Base-by-base conservation (phyloP, 2,113 vertebrate species). In the Phyllostomus hastatus region DNA sequence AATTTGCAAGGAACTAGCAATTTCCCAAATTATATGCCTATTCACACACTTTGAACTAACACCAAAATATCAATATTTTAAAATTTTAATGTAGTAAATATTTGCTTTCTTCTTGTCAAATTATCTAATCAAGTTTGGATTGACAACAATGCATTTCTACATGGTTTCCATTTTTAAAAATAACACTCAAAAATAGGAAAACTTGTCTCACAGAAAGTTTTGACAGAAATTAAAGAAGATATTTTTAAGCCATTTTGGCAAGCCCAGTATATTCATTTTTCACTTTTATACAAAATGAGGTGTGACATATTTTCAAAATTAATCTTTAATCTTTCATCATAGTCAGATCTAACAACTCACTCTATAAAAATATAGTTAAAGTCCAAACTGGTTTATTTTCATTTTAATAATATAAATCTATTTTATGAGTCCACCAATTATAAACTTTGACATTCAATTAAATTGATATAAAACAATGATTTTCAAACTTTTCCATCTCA, bases 271-370 rank as follows among this genome's bases (percentile, higher is more conserved):
- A 78, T 50, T 88, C 4, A 90, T 67, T 93, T 93, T 85, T 88
- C 84, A 38, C 10, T 80, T 93, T 93, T 80, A 69, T 57, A 52
- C 52, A 91, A 93, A 96, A 85, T 48, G 19, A 89, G 17, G 43
- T 48, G 83, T 79, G 16, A 72, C 48, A 33, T 66, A 72, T 57
- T 96, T 91, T 93, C 48, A 82, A 90, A 52, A 90, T 83, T 73
- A n/a, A 57, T 76, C 38, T 43, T 81, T 10, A 88, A 43, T 88
- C 31, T 12, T 90, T 84, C 35, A 50, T 46, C 5, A 73, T 38
- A 93, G 50, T 14, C 35, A 92, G 41, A 43, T 81, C 4, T 72
- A 93, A 43, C 11, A 91, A 76, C 2, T 66, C 88, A 88, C 14
- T 10, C 57, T 33, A 14, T 61, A 35, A 64, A 73, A 67, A 6